Conservation (phyloP, 2,113 vertebrate genomes). For the Puma concolor region DNA sequence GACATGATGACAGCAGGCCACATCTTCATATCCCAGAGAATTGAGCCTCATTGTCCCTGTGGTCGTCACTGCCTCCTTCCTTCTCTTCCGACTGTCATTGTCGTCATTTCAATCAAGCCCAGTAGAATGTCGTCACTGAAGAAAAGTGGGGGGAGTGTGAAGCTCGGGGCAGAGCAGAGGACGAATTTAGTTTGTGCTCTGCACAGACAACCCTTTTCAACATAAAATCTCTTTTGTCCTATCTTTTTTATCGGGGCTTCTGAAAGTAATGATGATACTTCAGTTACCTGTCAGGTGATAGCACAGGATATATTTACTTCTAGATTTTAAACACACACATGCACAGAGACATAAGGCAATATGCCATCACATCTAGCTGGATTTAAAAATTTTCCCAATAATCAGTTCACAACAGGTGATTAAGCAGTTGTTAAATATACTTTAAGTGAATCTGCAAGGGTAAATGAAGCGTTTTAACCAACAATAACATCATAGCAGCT, state of each 20-base stretch:
- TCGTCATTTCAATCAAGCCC: constrained; percentile 19
- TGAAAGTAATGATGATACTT: constrained; percentile 21
- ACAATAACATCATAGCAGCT: constrained; percentile 72
- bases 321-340: constrained; percentile 63
- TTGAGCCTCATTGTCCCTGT: background rate
- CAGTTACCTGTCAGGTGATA: constrained; percentile 51
- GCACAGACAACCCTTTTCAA: constrained; percentile 8
- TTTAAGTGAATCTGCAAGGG: constrained; percentile 71
- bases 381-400: constrained; percentile 74
- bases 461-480: constrained; percentile 79
- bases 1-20: constrained; percentile 25
- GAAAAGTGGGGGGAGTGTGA: background rate
- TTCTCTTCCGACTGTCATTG: background rate
- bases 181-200: background rate
- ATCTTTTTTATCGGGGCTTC: constrained; percentile 5
- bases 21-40: background rate
- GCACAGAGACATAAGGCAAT: constrained; percentile 55
- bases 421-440: constrained; percentile 76
- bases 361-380: constrained; percentile 70
- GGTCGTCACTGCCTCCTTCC: background rate
- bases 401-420: constrained; percentile 76
- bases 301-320: constrained; percentile 23
- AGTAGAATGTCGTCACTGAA: background rate
- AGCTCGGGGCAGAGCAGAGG: background rate
- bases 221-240: background rate